Evolutionary conservation across 2,797 vertebrate species (phyloP).

Genomic region (Ptychobarbus kaznakovi): DNA sequence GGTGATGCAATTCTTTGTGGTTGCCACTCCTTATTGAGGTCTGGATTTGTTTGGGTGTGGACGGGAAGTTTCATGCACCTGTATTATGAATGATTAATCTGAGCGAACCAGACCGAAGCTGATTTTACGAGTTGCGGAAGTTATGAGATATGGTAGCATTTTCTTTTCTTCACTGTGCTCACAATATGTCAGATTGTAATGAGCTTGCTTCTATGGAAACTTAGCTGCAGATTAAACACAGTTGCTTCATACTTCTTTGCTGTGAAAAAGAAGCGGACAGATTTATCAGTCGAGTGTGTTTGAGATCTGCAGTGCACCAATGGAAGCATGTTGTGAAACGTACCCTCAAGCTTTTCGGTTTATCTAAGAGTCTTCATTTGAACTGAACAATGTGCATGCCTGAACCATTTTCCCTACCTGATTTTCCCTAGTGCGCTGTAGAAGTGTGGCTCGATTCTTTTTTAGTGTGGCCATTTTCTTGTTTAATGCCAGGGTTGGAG

Average conservation of each 20-base stretch:
- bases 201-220: background rate
- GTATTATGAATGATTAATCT: constrained; percentile 39
- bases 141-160: background rate
- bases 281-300: constrained; percentile 10
- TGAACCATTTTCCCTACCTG: constrained; percentile 13
- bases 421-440: background rate
- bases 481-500: too few relatives aligned
- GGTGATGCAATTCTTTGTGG: background rate
- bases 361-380: constrained; percentile 48
- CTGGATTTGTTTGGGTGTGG: constrained; percentile 48
- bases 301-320: constrained; percentile 71
- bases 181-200: background rate
- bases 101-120: background rate
- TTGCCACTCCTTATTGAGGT: constrained; percentile 13
- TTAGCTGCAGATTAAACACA: background rate
- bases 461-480: too few relatives aligned
- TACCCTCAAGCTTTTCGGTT: constrained; percentile 70
- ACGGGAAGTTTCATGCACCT: constrained; percentile 11
- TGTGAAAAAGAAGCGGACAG: background rate
- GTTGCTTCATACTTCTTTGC: background rate
- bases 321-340: constrained; percentile 74
- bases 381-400: constrained; percentile 73
- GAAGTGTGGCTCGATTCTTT: background rate
- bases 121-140: background rate
- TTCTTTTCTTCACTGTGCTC: background rate